Evolutionary conservation across 2,797 vertebrate species (phyloP).

Genomic region (Podarcis siculus): DNA sequence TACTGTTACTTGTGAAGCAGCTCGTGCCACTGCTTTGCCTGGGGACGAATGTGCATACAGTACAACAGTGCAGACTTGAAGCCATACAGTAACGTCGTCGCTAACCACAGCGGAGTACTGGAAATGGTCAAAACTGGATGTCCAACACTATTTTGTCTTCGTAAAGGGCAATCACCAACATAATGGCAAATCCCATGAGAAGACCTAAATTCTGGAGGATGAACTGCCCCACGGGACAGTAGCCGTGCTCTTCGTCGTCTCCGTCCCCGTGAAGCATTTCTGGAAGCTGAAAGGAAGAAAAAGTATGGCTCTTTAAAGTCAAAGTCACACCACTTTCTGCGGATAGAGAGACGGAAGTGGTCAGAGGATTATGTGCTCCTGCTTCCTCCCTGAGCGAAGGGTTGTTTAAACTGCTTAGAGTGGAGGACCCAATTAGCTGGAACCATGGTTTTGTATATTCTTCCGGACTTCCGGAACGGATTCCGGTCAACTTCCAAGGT

Average conservation of each 20-base stretch:
- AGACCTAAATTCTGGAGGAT: slow-evolving; percentile 94
- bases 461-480: no score
- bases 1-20: slow-evolving; percentile 60
- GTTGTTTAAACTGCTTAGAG: background rate
- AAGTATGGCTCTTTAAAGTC: background rate
- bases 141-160: slow-evolving; percentile 95
- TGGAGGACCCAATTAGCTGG: background rate
- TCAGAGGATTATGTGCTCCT: no score
- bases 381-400: no score
- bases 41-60: slow-evolving; percentile 70
- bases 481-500: no score
- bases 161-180: slow-evolving; percentile 98
- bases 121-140: slow-evolving; percentile 86
- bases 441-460: background rate
- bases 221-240: slow-evolving; percentile 93
- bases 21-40: slow-evolving; percentile 67
- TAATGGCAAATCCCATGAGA: slow-evolving; percentile 94
- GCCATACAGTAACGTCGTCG: slow-evolving; percentile 61
- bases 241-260: slow-evolving; percentile 93
- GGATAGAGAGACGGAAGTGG: background rate
- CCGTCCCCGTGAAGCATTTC: slow-evolving; percentile 95
- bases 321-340: no score
- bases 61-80: slow-evolving; percentile 69
- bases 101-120: slow-evolving; percentile 58
- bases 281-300: slow-evolving; percentile 83